Percentiles rank a stretch among this genome's conserved stretches.
Evolutionary conservation across 2,797 vertebrate species (phyloP).

Genomic region (Eupleurogrammus muticus): DNA sequence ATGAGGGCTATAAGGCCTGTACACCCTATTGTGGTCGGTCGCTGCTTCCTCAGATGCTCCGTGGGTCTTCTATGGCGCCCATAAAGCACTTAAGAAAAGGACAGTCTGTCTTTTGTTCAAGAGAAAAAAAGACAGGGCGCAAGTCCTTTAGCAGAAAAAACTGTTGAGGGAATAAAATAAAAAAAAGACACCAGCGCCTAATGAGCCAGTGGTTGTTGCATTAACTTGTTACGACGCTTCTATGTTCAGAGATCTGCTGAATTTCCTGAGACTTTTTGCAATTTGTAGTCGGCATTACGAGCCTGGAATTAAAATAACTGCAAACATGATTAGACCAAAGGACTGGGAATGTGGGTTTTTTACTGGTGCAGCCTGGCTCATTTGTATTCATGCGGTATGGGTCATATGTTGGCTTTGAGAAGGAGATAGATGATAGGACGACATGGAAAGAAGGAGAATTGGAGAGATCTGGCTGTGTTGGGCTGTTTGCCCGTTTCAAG

Average conservation of each 20-base stretch:
- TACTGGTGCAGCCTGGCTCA: conserved; percentile 20
- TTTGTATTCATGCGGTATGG: conserved; percentile 32
- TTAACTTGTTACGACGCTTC: not conserved
- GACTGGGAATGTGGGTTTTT: not conserved
- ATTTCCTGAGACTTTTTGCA: not conserved
- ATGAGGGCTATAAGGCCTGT: conserved; percentile 43
- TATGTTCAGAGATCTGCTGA: not conserved
- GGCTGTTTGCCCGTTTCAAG: conserved; percentile 49
- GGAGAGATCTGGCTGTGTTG: conserved; percentile 21
- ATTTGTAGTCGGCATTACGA: not conserved
- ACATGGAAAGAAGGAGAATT: conserved; percentile 15
- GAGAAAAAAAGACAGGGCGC: conserved; percentile 56
- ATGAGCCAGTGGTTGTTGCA: not conserved
- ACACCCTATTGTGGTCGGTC: conserved; percentile 44
- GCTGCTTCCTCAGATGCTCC: conserved; percentile 43
- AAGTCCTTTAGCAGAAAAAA: conserved; percentile 26
- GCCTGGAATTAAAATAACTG: not conserved
- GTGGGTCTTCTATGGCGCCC: conserved; percentile 42
- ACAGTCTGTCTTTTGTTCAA: conserved; percentile 37
- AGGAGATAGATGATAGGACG: conserved; percentile 34
- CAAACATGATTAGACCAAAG: conserved; percentile 4
- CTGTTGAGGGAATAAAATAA: not conserved
- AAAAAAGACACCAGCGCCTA: not conserved
- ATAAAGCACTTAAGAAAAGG: conserved; percentile 61
- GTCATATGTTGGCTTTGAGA: conserved; percentile 21